Conservation (phyloP, 2,113 vertebrate genomes). For the Megaptera novaeangliae region DNA sequence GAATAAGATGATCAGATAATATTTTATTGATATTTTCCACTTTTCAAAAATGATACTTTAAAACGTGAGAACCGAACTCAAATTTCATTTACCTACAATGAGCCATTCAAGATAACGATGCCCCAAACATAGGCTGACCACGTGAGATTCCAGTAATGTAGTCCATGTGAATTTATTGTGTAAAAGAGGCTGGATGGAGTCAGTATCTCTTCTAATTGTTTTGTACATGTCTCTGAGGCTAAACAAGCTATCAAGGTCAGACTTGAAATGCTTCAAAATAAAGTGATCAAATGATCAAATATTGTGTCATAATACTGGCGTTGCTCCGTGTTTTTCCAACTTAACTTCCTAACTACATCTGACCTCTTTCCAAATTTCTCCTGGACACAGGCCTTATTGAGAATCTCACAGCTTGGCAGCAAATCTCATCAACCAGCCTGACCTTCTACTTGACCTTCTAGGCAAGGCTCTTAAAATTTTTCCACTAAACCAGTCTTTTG, state of each 20-base stretch:
- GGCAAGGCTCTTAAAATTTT: neutral
- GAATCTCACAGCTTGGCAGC: neutral
- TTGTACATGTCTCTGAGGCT: neutral
- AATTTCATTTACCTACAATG: neutral
- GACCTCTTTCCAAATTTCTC: neutral
- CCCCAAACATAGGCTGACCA: neutral
- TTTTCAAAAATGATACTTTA: slow-evolving; percentile 1
- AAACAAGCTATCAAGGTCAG: neutral
- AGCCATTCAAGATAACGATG: neutral
- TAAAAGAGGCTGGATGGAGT: neutral
- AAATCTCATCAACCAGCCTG: neutral
- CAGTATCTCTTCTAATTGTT: neutral
- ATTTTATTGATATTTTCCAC: neutral
- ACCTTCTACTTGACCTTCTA: neutral
- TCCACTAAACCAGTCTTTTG: neutral
- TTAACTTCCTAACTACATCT: neutral
- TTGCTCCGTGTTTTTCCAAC: neutral
- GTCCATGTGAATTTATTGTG: neutral
- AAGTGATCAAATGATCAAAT: neutral
- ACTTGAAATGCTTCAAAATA: neutral
- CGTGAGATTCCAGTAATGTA: neutral
- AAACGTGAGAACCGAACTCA: neutral
- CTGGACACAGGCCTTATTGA: neutral
- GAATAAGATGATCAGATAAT: neutral
- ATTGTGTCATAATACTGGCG: neutral